Evolutionary conservation across 2,888 invertebrate species (phyloP), one percentile per base, ranked within the genome.

Genomic region (Sturmia bella): DNA sequence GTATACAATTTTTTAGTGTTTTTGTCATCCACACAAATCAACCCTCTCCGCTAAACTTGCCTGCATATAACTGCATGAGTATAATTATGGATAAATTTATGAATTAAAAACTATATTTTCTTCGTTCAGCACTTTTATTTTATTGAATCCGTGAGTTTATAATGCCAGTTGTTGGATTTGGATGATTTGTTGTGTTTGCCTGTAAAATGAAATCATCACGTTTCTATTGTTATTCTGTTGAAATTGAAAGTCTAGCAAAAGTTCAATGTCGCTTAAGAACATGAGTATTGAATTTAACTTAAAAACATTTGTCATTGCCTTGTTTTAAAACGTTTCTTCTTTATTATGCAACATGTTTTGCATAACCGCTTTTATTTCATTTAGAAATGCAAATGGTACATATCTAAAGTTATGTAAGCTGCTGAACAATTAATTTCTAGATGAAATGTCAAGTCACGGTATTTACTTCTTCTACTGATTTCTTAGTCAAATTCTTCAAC

Each of bases 201-300:
- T 43, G 12, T 69, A 43, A 39, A 70, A 61, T 19, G 37, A 37
- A 57, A 56, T 64, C 37, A 52, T 64, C 57, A 78, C 74, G 63
- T 59, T 76, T 61, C 54, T 37, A 37, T 54, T 73, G 66, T 41
- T 54, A 27, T 39, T 24, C 12, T 2, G 24, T 61, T 80, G 72
- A 68, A 80, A 80, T 43, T 61, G 56, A 81, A 81, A 76, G 80
- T 76, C 68, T 50, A 72, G 45, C 68, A 68, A 69, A 76, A 66
- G 80, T 81, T 81, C 80, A 81, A 81, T 81, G 80, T 73, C 76
- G 43, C 56, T 21, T n/a, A 3, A 24, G 39, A 63, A 41, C 48
- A 50, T 12, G 24, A 37, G 50, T 50, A 56, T 39, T 41, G 21
- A 57, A 77, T 52, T 32, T 48, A 59, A 79, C 54, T 24, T 24